These are phyloP conservation scores for Koerneria pararmatus DNA, from an alignment of 2,888 invertebrate genomes.

Conservation along the genomic window DNA sequence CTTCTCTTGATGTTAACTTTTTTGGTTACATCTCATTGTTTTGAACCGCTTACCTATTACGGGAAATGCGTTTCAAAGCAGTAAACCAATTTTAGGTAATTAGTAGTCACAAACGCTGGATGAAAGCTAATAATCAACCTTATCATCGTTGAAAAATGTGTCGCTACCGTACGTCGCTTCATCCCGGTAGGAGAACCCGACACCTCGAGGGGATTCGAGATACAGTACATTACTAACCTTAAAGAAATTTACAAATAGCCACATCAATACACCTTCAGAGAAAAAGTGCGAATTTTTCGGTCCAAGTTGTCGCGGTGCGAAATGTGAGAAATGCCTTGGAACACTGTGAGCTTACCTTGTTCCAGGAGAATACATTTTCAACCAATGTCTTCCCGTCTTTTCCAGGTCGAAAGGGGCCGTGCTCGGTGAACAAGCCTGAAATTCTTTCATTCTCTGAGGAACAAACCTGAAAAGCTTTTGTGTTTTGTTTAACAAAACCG, in stretches of 20 bases:
- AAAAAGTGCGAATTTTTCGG: neutral
- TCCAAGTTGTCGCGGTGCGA: too few relatives aligned
- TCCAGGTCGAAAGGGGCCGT: constrained; percentile 60
- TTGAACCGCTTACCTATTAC: too few relatives aligned
- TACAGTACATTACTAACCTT: constrained; percentile 63
- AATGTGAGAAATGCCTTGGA: too few relatives aligned
- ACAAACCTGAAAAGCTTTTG: too few relatives aligned
- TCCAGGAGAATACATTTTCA: constrained; percentile 55
- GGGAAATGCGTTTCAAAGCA: too few relatives aligned
- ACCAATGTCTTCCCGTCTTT: constrained; percentile 38
- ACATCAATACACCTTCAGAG: neutral
- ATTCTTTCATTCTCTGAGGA: constrained; percentile 38
- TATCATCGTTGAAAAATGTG: constrained; percentile 15
- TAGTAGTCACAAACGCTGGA: too few relatives aligned
- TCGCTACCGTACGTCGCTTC: constrained; percentile 35
- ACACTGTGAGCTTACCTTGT: constrained; percentile 37
- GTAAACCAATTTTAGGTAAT: neutral
- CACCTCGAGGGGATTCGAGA: constrained; percentile 65
- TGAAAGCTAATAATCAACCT: constrained; percentile 3
- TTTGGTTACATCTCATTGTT: too few relatives aligned
- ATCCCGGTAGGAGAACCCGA: constrained; percentile 64
- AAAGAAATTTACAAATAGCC: neutral
- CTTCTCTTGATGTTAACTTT: too few relatives aligned
- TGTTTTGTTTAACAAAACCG: too few relatives aligned
- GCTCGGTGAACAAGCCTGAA: constrained; percentile 61